Evolutionary conservation across 2,113 vertebrate genomes (phyloP).

Genomic region (Hydrolagus affinis): DNA sequence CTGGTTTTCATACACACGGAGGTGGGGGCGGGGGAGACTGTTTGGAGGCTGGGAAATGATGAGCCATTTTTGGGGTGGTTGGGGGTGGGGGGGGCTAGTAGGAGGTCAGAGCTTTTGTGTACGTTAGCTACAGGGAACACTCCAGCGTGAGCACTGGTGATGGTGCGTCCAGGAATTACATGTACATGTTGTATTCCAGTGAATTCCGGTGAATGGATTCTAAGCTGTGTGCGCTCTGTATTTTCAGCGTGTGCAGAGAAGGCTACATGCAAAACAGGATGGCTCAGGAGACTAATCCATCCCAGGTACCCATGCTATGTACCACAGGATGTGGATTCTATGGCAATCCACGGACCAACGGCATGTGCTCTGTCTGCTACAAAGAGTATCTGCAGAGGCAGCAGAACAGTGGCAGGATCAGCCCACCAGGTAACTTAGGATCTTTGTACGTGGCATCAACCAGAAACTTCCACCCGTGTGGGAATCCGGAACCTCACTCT

Average conservation of each 20-base stretch:
- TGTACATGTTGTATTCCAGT: too few species aligned
- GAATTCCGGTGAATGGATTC: too few species aligned
- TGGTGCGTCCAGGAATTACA: too few species aligned
- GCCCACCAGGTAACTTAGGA: conserved; percentile 59
- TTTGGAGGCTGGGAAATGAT: too few species aligned
- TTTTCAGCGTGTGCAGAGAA: not conserved
- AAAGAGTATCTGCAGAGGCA: conserved; percentile 82
- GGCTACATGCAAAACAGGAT: conserved; percentile 55
- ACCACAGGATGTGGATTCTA: conserved; percentile 82
- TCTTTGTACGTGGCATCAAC: not conserved
- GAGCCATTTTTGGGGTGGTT: too few species aligned
- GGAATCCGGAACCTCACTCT: not conserved
- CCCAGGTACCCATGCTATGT: conserved; percentile 80
- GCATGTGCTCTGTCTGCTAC: conserved; percentile 85
- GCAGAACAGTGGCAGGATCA: conserved; percentile 72
- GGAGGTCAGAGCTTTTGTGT: too few species aligned
- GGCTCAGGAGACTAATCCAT: conserved; percentile 86
- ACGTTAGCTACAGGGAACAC: too few species aligned
- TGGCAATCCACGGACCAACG: conserved; percentile 78
- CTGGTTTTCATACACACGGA: too few species aligned
- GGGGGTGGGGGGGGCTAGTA: too few species aligned
- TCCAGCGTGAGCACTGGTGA: too few species aligned
- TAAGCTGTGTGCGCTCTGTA: not conserved
- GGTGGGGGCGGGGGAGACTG: too few species aligned
- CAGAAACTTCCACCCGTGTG: not conserved